Evolutionary conservation across 2,797 vertebrate species (phyloP).

Genomic region (Pampus argenteus): DNA sequence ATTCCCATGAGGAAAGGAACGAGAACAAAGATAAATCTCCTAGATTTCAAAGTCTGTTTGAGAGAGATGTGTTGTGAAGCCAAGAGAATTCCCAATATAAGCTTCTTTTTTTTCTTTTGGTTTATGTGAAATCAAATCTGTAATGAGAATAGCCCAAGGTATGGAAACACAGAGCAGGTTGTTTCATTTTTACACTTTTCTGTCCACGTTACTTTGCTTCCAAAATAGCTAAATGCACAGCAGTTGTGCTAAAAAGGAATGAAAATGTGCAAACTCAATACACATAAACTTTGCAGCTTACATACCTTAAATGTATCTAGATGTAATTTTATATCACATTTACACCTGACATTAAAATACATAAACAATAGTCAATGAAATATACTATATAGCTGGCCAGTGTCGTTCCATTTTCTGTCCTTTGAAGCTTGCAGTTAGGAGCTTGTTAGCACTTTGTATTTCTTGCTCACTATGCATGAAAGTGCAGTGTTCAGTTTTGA

Average conservation of each 20-base stretch:
- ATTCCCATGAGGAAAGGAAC: neutral
- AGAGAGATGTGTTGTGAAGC: conserved; percentile 23
- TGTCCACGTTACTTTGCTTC: conserved; percentile 58
- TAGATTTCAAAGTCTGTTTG: conserved; percentile 30
- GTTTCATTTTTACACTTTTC: conserved; percentile 51
- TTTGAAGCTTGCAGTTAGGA: conserved; percentile 14
- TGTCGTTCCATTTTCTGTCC: neutral
- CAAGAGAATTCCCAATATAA: conserved; percentile 17
- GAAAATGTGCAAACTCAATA: conserved; percentile 27
- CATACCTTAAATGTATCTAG: neutral
- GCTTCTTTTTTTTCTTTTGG: conserved; percentile 5
- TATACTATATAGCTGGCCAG: conserved; percentile 11
- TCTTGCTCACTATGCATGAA: conserved; percentile 1
- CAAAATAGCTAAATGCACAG: conserved; percentile 49
- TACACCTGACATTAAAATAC: conserved; percentile 1
- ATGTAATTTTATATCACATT: neutral
- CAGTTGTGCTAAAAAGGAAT: conserved; percentile 1
- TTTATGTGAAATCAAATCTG: conserved; percentile 43
- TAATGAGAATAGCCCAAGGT: conserved; percentile 41
- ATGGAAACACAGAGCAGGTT: conserved; percentile 15
- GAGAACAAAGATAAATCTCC: neutral
- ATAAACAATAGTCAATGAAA: neutral
- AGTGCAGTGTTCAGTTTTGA: conserved; percentile 8
- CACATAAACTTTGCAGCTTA: neutral
- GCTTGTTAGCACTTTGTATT: conserved; percentile 35